Conservation (phyloP, 1,140 invertebrate species). For the Heterodera schachtii region DNA sequence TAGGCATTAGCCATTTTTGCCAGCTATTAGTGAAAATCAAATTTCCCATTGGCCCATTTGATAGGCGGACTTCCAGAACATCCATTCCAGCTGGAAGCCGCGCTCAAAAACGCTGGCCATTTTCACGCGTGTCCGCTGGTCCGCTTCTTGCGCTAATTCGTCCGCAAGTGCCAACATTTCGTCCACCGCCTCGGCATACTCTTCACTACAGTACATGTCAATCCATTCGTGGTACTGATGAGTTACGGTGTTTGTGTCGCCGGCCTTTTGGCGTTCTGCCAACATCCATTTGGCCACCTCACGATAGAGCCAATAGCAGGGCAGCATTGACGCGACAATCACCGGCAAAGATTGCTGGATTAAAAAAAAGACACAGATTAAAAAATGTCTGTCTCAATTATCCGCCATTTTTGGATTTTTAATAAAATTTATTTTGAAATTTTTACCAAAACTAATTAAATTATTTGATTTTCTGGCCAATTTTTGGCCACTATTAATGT, state of each 20-base stretch:
- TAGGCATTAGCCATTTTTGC: too few relatives aligned
- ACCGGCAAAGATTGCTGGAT: neutral
- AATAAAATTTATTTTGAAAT: too few relatives aligned
- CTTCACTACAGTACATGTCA: conserved; percentile 4
- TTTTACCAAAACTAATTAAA: too few relatives aligned
- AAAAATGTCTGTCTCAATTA: neutral
- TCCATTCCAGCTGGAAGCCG: neutral
- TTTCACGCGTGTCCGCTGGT: neutral
- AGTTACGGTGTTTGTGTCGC: neutral
- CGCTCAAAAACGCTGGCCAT: conserved; percentile 2
- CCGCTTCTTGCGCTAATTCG: neutral
- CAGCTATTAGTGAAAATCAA: neutral
- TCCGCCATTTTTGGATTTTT: too few relatives aligned
- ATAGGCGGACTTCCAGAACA: conserved; percentile 18
- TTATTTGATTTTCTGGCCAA: too few relatives aligned
- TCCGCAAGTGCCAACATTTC: neutral
- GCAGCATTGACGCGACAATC: conserved; percentile 1
- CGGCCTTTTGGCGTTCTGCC: neutral
- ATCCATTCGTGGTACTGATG: neutral
- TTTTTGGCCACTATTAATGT: too few relatives aligned
- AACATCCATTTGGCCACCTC: conserved; percentile 2
- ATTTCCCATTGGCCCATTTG: neutral
- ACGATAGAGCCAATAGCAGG: conserved; percentile 13
- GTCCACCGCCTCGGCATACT: neutral
- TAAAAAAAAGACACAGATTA: neutral